A percentile compares a stretch with the other conserved stretches of the same genome.
Evolutionary conservation across 2,888 invertebrate species (phyloP).

Genomic region (Abrostola triplasia): DNA sequence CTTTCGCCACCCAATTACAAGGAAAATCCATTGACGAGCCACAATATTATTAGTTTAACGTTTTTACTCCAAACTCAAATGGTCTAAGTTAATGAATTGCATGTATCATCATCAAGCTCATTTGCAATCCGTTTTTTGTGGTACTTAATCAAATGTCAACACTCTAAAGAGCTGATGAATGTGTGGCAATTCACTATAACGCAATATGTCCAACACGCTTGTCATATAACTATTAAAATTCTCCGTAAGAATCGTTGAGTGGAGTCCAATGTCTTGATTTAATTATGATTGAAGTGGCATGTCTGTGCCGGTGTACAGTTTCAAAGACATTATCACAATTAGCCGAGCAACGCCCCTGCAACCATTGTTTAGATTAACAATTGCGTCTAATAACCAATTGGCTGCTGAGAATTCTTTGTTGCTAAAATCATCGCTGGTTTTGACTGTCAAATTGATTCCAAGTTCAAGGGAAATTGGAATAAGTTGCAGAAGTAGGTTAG

Average conservation of each 20-base stretch:
- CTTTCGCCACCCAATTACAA: background rate
- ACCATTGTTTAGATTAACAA: conserved; percentile 34
- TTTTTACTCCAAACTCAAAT: conserved; percentile 11
- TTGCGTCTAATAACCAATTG: conserved; percentile 36
- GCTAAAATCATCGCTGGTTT: conserved; percentile 29
- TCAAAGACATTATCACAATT: conserved; percentile 44
- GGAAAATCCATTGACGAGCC: background rate
- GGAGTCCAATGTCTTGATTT: conserved; percentile 25
- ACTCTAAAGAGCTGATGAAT: conserved; percentile 9
- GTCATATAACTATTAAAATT: conserved; percentile 26
- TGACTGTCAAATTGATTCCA: conserved; percentile 6
- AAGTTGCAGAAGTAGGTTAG: too few relatives aligned
- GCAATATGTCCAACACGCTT: background rate
- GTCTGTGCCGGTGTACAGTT: conserved; percentile 13
- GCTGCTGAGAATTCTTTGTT: conserved; percentile 29
- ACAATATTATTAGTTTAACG: conserved; percentile 4
- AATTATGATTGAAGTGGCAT: conserved; percentile 41
- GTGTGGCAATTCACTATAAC: conserved; percentile 15
- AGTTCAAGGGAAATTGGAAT: too few relatives aligned
- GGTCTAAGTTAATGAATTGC: conserved; percentile 7
- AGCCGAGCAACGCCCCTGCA: conserved; percentile 27
- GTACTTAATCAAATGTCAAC: conserved; percentile 21
- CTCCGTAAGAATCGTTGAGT: background rate
- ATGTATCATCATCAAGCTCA: conserved; percentile 6
- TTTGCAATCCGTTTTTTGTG: conserved; percentile 14